phyloP scores from a whole-genome alignment of 2,113 vertebrate species.

The Vimba vimba region DNA sequence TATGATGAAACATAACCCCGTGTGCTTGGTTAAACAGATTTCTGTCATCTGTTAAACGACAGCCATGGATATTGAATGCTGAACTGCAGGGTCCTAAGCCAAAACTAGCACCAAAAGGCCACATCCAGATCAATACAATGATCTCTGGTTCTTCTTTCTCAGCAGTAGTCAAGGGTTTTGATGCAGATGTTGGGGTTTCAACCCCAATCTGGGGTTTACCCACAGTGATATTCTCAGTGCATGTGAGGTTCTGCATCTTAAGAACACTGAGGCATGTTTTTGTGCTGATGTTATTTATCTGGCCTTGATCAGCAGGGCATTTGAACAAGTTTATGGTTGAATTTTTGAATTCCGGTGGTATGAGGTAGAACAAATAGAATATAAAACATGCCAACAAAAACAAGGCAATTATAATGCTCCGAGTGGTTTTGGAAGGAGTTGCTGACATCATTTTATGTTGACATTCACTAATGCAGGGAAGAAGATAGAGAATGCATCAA shows the following conservation, averaged over 20 bases:
- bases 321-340: neutral
- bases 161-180: neutral
- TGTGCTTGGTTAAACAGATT: constrained; percentile 1
- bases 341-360: too few relatives aligned
- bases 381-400: neutral
- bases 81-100: neutral
- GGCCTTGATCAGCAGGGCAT: neutral
- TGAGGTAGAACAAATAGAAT: neutral
- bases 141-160: neutral
- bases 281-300: neutral
- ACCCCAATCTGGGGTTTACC: neutral
- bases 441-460: neutral
- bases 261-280: neutral
- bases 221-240: neutral
- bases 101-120: constrained; percentile 13
- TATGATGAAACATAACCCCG: constrained; percentile 34
- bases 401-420: neutral
- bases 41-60: constrained; percentile 27
- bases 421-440: neutral
- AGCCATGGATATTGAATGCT: constrained; percentile 5
- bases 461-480: neutral
- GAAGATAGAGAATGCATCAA: neutral
- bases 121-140: constrained; percentile 41
- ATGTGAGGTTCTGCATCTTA: neutral
- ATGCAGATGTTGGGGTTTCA: neutral